phyloP scores from a whole-genome alignment of 1,140 invertebrate species.

The Trinorchestia longiramus region DNA sequence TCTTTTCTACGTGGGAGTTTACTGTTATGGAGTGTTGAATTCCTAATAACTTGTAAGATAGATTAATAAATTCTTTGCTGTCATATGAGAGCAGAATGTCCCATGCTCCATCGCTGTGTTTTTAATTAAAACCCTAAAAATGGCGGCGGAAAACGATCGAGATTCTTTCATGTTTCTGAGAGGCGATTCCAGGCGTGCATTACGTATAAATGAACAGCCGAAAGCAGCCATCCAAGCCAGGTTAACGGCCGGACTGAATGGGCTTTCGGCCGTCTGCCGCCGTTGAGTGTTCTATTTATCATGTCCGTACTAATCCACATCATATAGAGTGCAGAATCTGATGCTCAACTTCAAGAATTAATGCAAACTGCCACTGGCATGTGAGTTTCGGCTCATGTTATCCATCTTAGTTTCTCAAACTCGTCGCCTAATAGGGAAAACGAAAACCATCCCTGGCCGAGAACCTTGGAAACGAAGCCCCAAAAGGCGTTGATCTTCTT shows the following conservation, averaged over 20 bases:
- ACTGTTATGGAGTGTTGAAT: neutral
- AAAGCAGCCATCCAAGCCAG: slow-evolving; percentile 54
- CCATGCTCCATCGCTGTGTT: slow-evolving; percentile 15
- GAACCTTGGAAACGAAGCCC: neutral
- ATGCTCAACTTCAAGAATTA: slow-evolving; percentile 54
- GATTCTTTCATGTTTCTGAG: slow-evolving; percentile 55
- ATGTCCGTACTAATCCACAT: slow-evolving; percentile 51
- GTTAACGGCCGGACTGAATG: slow-evolving; percentile 50
- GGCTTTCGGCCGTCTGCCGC: slow-evolving; percentile 50
- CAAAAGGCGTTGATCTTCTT: slow-evolving; percentile 3
- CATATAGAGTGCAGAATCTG: slow-evolving; percentile 54
- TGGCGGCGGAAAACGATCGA: slow-evolving; percentile 45
- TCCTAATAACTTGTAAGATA: neutral
- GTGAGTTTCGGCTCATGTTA: slow-evolving; percentile 10
- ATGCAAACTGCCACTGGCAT: slow-evolving; percentile 44
- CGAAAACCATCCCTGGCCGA: neutral
- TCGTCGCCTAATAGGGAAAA: slow-evolving; percentile 2
- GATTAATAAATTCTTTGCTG: slow-evolving; percentile 1
- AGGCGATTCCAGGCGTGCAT: slow-evolving; percentile 53
- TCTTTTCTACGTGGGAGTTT: neutral
- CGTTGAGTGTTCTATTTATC: slow-evolving; percentile 54
- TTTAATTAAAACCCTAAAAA: slow-evolving; percentile 53
- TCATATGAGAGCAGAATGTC: slow-evolving; percentile 12
- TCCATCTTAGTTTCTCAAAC: slow-evolving; percentile 51
- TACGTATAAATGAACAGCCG: slow-evolving; percentile 53